Evolutionary conservation across 2,888 invertebrate species (phyloP), one percentile per base, ranked within the genome.

Genomic region (Tiliacea citrago): DNA sequence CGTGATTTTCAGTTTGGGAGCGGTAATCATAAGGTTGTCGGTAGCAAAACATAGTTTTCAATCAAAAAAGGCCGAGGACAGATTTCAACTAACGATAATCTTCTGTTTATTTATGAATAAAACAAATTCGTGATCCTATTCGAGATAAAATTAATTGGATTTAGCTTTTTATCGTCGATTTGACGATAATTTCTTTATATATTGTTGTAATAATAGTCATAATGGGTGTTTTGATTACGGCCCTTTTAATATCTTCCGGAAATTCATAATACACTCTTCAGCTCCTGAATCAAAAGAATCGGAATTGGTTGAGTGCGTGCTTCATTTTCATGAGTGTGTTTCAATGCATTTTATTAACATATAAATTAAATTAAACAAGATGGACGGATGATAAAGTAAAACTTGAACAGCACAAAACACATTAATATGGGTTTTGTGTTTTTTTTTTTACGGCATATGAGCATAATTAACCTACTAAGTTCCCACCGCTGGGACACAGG

Each of bases 21-120:
- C 21, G 0, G 63, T n/a, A 82, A 47, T 4, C 0, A 4, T 49
- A 84, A 76, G 10, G 68, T 83, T 77, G 86, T 75, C 70, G 49
- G 57, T 69, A 60, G 24, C 80, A 80, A 82, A 86, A 81, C 86
- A 82, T 89, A 88, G 89, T 88, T 90, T 90, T 90, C 89, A 88
- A 91, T 92, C 90, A 91, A 91, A 91, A 86, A 90, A 87, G 87
- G 81, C 86, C 82, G 89, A 90, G 90, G 90, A 92, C 90, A 90
- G 93, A 93, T 93, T 90, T 86, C 73, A 84, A 88, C 85, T 82
- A 84, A 86, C 89, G 93, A 93, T 92, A 88, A 79, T 61, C 73
- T 77, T 78, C 70, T 79, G 79, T 84, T 84, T 86, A 86, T 86
- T 86, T 85, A 83, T 84, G 85, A 86, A 87, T 89, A 89, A 90